Evolutionary conservation across 2,888 invertebrate species (phyloP).

Genomic region (Troides oblongomaculatus): DNA sequence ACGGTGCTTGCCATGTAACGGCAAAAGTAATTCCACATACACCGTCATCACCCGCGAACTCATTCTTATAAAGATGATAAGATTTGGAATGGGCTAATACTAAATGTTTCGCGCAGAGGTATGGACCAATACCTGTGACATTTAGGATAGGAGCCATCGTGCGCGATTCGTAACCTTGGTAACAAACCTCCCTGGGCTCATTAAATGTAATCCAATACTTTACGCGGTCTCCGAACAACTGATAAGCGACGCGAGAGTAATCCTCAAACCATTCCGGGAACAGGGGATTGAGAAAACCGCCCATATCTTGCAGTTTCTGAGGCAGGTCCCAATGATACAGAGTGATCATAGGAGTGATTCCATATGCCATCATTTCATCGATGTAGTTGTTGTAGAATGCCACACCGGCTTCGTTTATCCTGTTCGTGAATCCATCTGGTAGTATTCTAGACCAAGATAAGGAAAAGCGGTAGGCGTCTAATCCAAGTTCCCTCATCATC

Average conservation of each 20-base stretch:
- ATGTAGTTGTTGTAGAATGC: slow-evolving; percentile 46
- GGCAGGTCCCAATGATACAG: slow-evolving; percentile 39
- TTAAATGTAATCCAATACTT: slow-evolving; percentile 74
- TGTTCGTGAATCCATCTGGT: slow-evolving; percentile 65
- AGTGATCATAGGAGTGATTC: slow-evolving; percentile 76
- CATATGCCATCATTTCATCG: slow-evolving; percentile 72
- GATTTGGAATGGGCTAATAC: slow-evolving; percentile 68
- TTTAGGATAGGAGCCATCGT: slow-evolving; percentile 43
- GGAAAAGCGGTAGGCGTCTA: slow-evolving; percentile 67
- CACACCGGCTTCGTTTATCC: slow-evolving; percentile 37
- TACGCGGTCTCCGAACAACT: slow-evolving; percentile 55
- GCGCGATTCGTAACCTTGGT: slow-evolving; percentile 52
- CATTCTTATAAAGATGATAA: slow-evolving; percentile 55
- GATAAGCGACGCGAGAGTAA: slow-evolving; percentile 54
- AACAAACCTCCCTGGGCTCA: slow-evolving; percentile 55
- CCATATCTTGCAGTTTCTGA: slow-evolving; percentile 42
- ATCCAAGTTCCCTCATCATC: slow-evolving; percentile 31
- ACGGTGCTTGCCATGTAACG: slow-evolving; percentile 48
- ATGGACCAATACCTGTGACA: slow-evolving; percentile 55
- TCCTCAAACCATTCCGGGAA: slow-evolving; percentile 54
- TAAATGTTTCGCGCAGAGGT: slow-evolving; percentile 58
- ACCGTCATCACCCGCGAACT: slow-evolving; percentile 50
- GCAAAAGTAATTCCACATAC: slow-evolving; percentile 44
- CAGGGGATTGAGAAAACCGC: slow-evolving; percentile 59
- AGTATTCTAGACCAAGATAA: slow-evolving; percentile 79